These are phyloP conservation scores for Uloborus diversus DNA, from an alignment of 1,140 invertebrate genomes.

Conservation along the genomic window DNA sequence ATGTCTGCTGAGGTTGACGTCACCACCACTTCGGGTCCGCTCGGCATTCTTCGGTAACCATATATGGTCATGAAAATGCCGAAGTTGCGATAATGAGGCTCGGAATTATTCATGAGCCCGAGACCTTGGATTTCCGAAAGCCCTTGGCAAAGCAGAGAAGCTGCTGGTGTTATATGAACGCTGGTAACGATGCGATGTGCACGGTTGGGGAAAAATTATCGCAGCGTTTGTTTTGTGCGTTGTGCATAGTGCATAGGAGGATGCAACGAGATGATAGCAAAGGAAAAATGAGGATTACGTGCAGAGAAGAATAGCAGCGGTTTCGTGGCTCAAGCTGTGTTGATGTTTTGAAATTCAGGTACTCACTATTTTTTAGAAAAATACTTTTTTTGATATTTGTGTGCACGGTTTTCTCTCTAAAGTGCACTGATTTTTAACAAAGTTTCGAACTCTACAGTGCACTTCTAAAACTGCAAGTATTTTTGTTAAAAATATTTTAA, in stretches of 20 bases:
- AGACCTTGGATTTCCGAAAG: slow-evolving; percentile 44
- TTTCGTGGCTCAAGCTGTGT: not conserved
- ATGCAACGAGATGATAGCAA: not conserved
- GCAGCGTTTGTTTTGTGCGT: not conserved
- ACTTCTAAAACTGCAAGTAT: not conserved
- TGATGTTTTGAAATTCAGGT: not conserved
- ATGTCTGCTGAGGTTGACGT: slow-evolving; percentile 46
- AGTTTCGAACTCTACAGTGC: not conserved
- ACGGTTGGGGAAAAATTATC: not conserved
- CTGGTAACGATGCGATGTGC: not conserved
- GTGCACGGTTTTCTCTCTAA: no score
- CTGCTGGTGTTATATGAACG: slow-evolving; percentile 20
- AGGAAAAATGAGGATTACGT: not conserved
- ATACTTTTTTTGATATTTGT: not conserved
- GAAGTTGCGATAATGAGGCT: slow-evolving; percentile 31
- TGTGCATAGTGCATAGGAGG: not conserved
- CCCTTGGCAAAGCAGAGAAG: slow-evolving; percentile 29
- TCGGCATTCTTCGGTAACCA: slow-evolving; percentile 48
- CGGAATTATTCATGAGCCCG: slow-evolving; percentile 48
- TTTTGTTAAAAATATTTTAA: not conserved
- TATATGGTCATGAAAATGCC: slow-evolving; percentile 53
- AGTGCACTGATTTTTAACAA: no score
- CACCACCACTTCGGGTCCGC: slow-evolving; percentile 27
- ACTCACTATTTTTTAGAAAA: not conserved
- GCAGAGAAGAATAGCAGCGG: not conserved